Conservation (phyloP, 2,888 invertebrate genomes). For the Drosophila borealis region DNA sequence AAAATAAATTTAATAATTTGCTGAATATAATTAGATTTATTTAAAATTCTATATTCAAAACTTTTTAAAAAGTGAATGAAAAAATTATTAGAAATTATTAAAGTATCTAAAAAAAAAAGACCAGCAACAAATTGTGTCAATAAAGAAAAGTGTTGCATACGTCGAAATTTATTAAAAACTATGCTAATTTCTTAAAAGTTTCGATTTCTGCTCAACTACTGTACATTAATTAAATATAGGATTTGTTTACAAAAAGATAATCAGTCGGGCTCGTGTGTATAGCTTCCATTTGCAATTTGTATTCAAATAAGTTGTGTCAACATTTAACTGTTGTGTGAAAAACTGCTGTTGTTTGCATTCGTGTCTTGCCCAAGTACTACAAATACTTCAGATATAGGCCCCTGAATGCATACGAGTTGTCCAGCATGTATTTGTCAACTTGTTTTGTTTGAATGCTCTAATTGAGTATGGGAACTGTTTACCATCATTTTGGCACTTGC, state of each 20-base stretch:
- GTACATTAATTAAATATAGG: background rate
- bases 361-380: conserved; percentile 41
- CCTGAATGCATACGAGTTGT: conserved; percentile 3
- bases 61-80: too few relatives aligned
- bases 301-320: conserved; percentile 55
- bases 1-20: too few relatives aligned
- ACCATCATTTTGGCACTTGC: conserved; percentile 9
- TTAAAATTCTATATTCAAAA: too few relatives aligned
- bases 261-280: conserved; percentile 2
- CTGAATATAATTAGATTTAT: too few relatives aligned
- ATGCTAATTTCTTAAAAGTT: too few relatives aligned
- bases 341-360: conserved; percentile 39
- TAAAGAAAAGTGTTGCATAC: too few relatives aligned
- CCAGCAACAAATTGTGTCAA: too few relatives aligned
- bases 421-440: background rate
- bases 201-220: background rate
- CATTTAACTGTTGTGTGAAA: conserved; percentile 27
- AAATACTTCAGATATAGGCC: conserved; percentile 35
- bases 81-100: too few relatives aligned
- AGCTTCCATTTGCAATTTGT: conserved; percentile 36
- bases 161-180: background rate
- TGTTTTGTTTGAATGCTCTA: conserved; percentile 6
- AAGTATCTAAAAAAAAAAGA: too few relatives aligned
- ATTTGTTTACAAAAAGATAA: conserved; percentile 16
- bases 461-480: background rate